Percentiles rank a stretch among this genome's conserved stretches.
These are phyloP conservation scores for Aurelia coerulea DNA, from an alignment of 30 jellyfish, hydroid and myxozoan genomes.

Conservation along the genomic window DNA sequence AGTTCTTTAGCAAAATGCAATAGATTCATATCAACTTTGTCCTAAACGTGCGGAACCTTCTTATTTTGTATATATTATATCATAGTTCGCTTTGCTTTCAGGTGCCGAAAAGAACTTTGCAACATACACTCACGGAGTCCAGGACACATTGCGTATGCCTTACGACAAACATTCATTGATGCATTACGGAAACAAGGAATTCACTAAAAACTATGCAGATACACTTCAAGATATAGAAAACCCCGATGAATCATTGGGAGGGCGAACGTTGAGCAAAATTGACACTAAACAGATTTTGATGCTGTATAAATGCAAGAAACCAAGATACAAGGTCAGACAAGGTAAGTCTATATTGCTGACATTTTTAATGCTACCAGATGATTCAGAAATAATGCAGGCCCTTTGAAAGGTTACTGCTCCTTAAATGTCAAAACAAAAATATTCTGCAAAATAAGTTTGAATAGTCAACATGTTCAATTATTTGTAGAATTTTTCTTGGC, in stretches of 20 bases:
- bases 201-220: constrained; percentile 80
- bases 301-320: constrained; percentile 79
- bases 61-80: no score
- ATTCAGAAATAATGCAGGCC: no score
- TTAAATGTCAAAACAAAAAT: no score
- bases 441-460: no score
- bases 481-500: no score
- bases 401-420: no score
- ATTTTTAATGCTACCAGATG: no score
- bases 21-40: no score
- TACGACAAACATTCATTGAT: constrained; percentile 83
- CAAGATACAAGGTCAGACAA: constrained; percentile 59
- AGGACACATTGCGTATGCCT: constrained; percentile 88
- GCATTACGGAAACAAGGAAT: constrained; percentile 87
- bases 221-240: constrained; percentile 82
- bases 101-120: constrained; percentile 93
- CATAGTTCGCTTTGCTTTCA: background rate
- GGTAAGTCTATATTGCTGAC: constrained; percentile 29
- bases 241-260: constrained; percentile 82
- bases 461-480: no score
- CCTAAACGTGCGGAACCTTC: no score
- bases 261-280: constrained; percentile 55
- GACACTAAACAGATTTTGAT: constrained; percentile 66
- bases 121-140: constrained; percentile 80
- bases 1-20: no score